Evolutionary conservation across 2,113 vertebrate genomes (phyloP).

Genomic region (Astatotilapia flaviijosephi): DNA sequence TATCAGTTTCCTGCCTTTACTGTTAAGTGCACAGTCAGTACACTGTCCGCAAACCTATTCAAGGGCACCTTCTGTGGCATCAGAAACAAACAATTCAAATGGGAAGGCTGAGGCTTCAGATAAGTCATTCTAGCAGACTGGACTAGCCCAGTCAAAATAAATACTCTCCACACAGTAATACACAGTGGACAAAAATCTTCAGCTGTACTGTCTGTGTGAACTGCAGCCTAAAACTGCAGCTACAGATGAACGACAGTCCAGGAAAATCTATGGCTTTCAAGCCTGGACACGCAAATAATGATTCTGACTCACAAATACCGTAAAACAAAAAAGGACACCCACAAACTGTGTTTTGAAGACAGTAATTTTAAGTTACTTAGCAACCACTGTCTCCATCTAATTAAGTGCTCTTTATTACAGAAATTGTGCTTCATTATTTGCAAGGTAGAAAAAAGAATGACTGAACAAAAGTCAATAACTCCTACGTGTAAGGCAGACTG

Average conservation of each 20-base stretch:
- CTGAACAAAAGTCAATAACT: neutral
- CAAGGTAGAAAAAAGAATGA: neutral
- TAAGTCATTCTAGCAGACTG: neutral
- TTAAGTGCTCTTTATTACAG: neutral
- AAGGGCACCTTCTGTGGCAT: slow-evolving; percentile 19
- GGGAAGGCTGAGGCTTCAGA: neutral
- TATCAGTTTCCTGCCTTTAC: slow-evolving; percentile 21
- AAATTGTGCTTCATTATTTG: neutral
- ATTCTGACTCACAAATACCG: neutral
- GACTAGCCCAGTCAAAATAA: slow-evolving; percentile 13
- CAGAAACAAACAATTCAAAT: slow-evolving; percentile 3
- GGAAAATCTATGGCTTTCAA: neutral
- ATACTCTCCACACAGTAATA: neutral
- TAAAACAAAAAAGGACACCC: neutral
- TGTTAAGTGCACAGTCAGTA: neutral
- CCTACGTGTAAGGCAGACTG: neutral
- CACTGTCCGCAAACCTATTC: neutral
- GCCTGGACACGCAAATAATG: neutral
- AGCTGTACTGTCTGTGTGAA: neutral
- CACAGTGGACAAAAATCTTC: neutral
- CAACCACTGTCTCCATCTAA: neutral
- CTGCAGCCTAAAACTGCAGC: neutral
- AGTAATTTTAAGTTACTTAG: neutral
- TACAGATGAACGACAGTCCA: neutral
- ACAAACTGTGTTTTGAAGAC: neutral